Base-by-base conservation (phyloP, 2,797 vertebrate species). In the Phyllotis vaccarum region DNA sequence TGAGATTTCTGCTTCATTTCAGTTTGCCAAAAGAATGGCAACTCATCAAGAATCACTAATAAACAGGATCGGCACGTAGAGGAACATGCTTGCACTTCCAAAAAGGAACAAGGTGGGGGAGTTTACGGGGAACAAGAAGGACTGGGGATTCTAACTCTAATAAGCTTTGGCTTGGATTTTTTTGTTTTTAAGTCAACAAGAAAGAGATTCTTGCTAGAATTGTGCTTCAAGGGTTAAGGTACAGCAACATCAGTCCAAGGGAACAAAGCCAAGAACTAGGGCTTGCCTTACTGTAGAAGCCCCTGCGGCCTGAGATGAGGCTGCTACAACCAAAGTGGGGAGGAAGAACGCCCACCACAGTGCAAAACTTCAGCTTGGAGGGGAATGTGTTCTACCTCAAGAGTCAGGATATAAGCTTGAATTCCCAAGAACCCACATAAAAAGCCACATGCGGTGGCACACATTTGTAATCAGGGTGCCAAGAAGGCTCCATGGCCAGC, bases 1-100 rank as follows among this genome's bases (percentile, higher is more conserved):
- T 96, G 92, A 96, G 91, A 91, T 88, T 89, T 96, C 92, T 93
- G 75, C 82, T 97, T 91, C 89, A 93, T 89, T 97, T 97, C 83
- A 89, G 76, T 94, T 96, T 95, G 95, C 94, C 95, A 96, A 95
- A 95, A 76, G 89, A 95, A 96, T 72, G 75, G 96, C 76, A 74
- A 83, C 74, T 81, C 62, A 93, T 91, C 86, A 91, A 86, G 83
- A 97, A 95, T 92, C 93, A 92, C 68, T 34, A 58, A 91, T 16
- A 70, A 52, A 91, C 66, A 89, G 89, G 82, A 94, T 94, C 89
- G 49, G 79, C 49, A 79, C 34, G 0, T 14, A 82, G 56, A 91
- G 58, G 78, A 80, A 68, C 7, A 11, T n/a, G 56, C 14, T 60
- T 24, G 91, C 76, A 88, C 81, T 95, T 83, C 46, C 75, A 96